Base-by-base conservation (phyloP, 2,797 vertebrate genomes). In the Myotis pilosus region DNA sequence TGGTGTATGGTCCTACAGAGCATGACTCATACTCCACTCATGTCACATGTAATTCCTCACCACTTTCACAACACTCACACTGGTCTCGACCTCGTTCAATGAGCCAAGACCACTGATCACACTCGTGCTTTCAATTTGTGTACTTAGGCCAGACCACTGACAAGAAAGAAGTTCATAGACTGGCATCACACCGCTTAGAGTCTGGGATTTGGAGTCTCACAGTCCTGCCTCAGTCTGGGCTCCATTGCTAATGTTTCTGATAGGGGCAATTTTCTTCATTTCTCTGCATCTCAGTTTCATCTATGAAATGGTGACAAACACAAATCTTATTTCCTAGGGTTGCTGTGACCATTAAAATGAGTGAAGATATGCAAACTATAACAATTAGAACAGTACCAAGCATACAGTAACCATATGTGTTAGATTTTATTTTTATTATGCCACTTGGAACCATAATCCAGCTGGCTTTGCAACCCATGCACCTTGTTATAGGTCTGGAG, bases 211-310 rank as follows among this genome's bases (percentile, higher is more conserved):
- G 8, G 62, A 66, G 3, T 13, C 25, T 71, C 53, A 17, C 9
- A 6, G 49, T 8, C 57, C n/a, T 19, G 22, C 5, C 28, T 20
- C 28, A 5, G 11, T 80, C 30, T 17, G 6, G 22, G 41, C 55
- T 36, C 49, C 19, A 22, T 0, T 2, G 15, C 5, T 51, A 47
- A 62, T 33, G 8, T n/a, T 25, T 30, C 38, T 36, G n/a, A 86
- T 1, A 0, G 2, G 6, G 23, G 4, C 2, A 12, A 6, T 33
- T 51, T 23, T 33, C 30, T 47, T 36, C 87, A 71, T 1, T 12
- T 15, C 30, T 84, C 13, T 13, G 22, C 15, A 11, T 33, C 53
- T 60, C 72, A 30, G 22, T 44, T 72, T 81, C n/a, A 8, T 47
- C 51, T 92, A 25, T 64, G 36, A 79, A 75, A 64, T n/a, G 36